Conservation (phyloP, 2,888 invertebrate species). For the Aleiodes leptofemur region DNA sequence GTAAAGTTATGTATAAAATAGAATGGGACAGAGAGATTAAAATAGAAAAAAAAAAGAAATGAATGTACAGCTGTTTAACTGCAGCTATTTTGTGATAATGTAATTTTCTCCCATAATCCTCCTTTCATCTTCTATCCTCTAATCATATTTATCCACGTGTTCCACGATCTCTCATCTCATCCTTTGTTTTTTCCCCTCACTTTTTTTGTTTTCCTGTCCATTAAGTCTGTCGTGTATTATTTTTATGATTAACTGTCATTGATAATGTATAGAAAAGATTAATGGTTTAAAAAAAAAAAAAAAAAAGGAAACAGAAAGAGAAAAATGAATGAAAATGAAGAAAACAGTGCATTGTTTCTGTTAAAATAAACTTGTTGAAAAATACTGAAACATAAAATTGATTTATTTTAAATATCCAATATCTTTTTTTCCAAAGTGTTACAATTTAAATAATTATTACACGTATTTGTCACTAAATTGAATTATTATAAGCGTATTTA, state of each 20-base stretch:
- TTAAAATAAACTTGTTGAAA: conserved; percentile 74
- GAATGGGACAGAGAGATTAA: conserved; percentile 44
- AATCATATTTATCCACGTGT: conserved; percentile 36
- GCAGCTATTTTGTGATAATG: conserved; percentile 72
- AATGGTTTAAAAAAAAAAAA: conserved; percentile 68
- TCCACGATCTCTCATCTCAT: conserved; percentile 42
- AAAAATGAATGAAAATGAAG: conserved; percentile 40
- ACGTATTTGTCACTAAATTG: background rate
- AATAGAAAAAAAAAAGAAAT: conserved; percentile 32
- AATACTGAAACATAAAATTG: conserved; percentile 54
- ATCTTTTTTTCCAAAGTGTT: background rate
- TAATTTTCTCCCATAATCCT: conserved; percentile 59
- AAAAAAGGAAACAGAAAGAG: conserved; percentile 58
- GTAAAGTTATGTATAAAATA: conserved; percentile 47
- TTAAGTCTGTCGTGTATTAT: conserved; percentile 70
- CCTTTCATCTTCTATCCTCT: conserved; percentile 37
- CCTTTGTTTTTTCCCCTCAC: conserved; percentile 40
- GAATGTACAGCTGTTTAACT: conserved; percentile 34
- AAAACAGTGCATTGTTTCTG: conserved; percentile 73
- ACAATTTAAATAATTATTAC: background rate
- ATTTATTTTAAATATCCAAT: conserved; percentile 34
- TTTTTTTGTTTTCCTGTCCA: conserved; percentile 55
- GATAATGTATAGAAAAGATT: conserved; percentile 73
- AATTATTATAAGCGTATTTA: background rate
- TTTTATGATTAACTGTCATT: conserved; percentile 71